These are phyloP conservation scores for Pantherophis alleghaniensis DNA, from an alignment of 2,797 vertebrate species.

Conservation along the genomic window DNA sequence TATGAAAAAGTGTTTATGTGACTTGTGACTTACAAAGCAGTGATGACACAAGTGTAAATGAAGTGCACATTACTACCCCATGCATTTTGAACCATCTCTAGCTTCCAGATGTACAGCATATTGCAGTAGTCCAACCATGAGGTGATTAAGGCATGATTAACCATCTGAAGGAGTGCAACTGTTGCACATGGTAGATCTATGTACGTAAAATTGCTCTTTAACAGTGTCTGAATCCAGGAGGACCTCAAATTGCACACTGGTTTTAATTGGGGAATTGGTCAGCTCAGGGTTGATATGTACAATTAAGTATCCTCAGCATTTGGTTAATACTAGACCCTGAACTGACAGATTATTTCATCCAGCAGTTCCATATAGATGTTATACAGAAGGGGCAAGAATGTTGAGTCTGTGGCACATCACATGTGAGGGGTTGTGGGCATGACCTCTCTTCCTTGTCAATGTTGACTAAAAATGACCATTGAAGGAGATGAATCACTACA, in stretches of 20 bases:
- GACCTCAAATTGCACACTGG: not conserved
- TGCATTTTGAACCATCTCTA: not conserved
- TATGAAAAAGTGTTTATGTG: not conserved
- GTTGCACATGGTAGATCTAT: not conserved
- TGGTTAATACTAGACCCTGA: not conserved
- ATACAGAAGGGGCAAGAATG: not conserved
- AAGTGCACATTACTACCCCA: not conserved
- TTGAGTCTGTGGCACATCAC: not conserved
- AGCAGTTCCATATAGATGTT: not conserved
- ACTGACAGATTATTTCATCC: not conserved
- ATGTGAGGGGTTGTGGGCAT: not conserved
- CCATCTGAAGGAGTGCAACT: not conserved
- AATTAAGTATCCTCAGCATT: not conserved
- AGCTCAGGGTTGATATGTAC: not conserved
- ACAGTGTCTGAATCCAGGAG: not conserved
- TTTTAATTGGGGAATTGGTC: not conserved
- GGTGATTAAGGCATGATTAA: not conserved
- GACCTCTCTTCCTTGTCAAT: not conserved
- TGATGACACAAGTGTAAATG: not conserved
- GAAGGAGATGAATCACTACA: not conserved
- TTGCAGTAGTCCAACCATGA: not conserved
- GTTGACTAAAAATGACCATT: not conserved
- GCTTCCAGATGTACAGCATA: not conserved
- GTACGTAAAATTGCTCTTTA: not conserved
- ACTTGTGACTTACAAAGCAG: not conserved